Evolutionary conservation across 2,797 vertebrate genomes (phyloP).

Genomic region (Semaprochilodus insignis): DNA sequence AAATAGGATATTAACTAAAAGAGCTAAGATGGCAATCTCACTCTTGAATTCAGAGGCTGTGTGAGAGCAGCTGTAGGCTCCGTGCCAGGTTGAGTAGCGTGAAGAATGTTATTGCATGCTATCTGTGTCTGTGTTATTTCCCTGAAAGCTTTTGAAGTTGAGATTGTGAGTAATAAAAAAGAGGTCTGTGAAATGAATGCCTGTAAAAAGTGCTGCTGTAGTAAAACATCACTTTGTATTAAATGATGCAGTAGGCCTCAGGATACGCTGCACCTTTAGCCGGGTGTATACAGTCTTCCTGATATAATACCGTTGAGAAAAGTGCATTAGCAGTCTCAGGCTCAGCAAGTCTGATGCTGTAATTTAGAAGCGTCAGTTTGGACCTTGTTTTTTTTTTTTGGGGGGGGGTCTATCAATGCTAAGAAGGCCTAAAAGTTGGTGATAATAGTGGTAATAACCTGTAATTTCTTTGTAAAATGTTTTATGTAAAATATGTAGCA

Average conservation of each 20-base stretch:
- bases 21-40: conserved; percentile 19
- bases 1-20: conserved; percentile 26
- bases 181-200: background rate
- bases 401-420: too few species aligned
- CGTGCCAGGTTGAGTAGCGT: conserved; percentile 12
- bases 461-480: too few species aligned
- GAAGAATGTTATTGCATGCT: background rate
- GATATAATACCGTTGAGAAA: background rate
- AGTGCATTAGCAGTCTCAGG: conserved; percentile 16
- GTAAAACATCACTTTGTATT: conserved; percentile 5
- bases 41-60: conserved; percentile 25
- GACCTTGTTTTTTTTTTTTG: too few species aligned
- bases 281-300: background rate
- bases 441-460: too few species aligned
- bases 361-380: background rate
- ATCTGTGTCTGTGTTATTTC: conserved; percentile 1
- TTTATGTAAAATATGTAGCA: too few species aligned
- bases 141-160: conserved; percentile 40
- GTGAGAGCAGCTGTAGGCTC: conserved; percentile 10
- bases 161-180: conserved; percentile 3
- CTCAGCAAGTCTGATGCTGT: conserved; percentile 1
- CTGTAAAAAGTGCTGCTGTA: conserved; percentile 9
- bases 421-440: too few species aligned
- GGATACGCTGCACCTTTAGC: background rate
- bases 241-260: conserved; percentile 7